Evolutionary conservation across 2,888 invertebrate genomes (phyloP).

Genomic region (Ischnura elegans): DNA sequence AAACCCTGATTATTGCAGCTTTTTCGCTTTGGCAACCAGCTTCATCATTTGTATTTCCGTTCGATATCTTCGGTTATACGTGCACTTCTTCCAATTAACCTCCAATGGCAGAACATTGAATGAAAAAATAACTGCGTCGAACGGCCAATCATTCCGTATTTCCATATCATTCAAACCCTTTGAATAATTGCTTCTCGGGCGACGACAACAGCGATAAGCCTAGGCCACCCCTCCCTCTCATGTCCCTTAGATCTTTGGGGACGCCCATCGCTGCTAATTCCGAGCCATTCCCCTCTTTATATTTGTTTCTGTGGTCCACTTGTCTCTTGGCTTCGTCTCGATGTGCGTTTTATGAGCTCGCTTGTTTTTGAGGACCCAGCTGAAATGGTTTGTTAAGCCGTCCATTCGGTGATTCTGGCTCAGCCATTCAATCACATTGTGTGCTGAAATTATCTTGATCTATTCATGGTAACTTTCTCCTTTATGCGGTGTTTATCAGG

Average conservation of each 20-base stretch:
- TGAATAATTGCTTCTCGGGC: constrained; percentile 18
- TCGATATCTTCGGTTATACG: background rate
- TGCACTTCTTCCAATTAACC: background rate
- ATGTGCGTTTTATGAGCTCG: background rate
- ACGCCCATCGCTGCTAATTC: background rate
- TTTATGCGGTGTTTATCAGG: background rate
- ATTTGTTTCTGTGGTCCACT: background rate
- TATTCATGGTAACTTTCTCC: background rate
- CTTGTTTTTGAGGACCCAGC: constrained; percentile 2
- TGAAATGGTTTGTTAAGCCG: background rate
- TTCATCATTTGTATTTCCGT: background rate
- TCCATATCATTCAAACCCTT: background rate
- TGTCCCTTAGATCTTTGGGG: background rate
- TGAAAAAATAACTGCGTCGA: background rate
- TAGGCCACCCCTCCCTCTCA: background rate
- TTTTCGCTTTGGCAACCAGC: background rate
- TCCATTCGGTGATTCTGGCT: background rate
- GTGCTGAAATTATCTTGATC: no score
- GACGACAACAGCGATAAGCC: constrained; percentile 29
- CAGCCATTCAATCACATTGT: background rate
- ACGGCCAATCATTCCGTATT: background rate
- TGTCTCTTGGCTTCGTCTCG: background rate
- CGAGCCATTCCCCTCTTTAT: background rate
- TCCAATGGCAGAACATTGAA: background rate
- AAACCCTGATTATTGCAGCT: no score